Conservation (phyloP, 2,113 vertebrate genomes). For the Chionodraco myersi region DNA sequence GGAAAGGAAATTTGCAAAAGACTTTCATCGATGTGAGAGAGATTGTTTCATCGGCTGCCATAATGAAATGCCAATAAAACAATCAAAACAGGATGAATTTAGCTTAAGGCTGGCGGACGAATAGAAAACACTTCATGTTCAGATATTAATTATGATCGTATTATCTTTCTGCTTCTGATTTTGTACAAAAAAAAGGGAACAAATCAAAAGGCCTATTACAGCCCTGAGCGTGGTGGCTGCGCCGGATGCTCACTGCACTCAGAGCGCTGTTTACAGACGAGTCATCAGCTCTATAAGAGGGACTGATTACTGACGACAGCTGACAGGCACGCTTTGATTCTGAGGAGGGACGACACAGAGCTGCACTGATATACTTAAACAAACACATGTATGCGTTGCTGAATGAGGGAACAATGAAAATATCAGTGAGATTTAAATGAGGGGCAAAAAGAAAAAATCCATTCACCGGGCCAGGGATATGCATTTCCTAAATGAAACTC, state of each 20-base stretch:
- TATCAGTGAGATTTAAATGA: background rate
- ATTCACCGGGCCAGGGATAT: background rate
- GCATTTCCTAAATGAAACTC: no score
- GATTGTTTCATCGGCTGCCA: background rate
- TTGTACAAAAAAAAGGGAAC: background rate
- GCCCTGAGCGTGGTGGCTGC: background rate
- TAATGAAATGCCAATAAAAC: background rate
- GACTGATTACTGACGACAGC: slow-evolving; percentile 45
- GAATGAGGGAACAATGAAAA: background rate
- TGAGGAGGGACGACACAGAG: slow-evolving; percentile 1
- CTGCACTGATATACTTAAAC: slow-evolving; percentile 12
- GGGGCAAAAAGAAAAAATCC: background rate
- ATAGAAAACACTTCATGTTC: slow-evolving; percentile 1
- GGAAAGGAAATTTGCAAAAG: background rate
- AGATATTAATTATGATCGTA: slow-evolving; percentile 44
- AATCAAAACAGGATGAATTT: background rate
- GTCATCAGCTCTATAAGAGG: slow-evolving; percentile 27
- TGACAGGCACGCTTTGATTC: slow-evolving; percentile 43
- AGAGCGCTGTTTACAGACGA: slow-evolving; percentile 32
- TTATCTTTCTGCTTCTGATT: slow-evolving; percentile 30
- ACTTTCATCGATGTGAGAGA: background rate
- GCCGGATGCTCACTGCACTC: slow-evolving; percentile 17
- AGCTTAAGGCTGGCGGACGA: slow-evolving; percentile 10
- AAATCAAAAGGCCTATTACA: slow-evolving; percentile 20
- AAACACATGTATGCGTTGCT: slow-evolving; percentile 5